Conservation (phyloP, 2,888 invertebrate species). For the Eupithecia tripunctaria region DNA sequence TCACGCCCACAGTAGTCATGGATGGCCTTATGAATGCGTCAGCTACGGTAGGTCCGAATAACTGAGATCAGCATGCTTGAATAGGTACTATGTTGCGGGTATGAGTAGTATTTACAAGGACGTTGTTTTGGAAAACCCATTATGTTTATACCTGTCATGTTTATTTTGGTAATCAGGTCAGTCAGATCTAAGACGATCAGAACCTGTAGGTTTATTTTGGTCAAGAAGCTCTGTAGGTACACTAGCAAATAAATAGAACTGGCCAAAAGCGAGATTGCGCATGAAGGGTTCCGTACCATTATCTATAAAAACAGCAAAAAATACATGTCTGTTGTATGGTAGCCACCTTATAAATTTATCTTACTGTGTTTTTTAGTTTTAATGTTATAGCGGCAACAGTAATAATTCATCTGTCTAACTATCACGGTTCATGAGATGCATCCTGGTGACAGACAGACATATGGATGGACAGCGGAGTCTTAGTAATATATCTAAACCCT, state of each 20-base stretch:
- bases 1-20: conserved; percentile 71
- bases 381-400: too few relatives aligned
- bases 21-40: conserved; percentile 64
- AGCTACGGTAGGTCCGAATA: conserved; percentile 51
- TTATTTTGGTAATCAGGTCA: conserved; percentile 24
- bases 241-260: neutral
- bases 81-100: neutral
- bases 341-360: too few relatives aligned
- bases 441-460: too few relatives aligned
- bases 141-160: neutral
- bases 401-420: too few relatives aligned
- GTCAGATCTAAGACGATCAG: neutral
- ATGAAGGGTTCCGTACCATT: too few relatives aligned
- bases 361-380: too few relatives aligned
- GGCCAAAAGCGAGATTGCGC: too few relatives aligned
- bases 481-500: too few relatives aligned
- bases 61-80: conserved; percentile 45
- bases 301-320: too few relatives aligned
- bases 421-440: too few relatives aligned
- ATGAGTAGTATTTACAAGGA: neutral
- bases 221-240: neutral
- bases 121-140: neutral
- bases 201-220: neutral
- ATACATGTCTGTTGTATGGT: too few relatives aligned
- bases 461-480: too few relatives aligned